phyloP scores from a whole-genome alignment of 2,113 vertebrate species.

The Plecotus auritus region DNA sequence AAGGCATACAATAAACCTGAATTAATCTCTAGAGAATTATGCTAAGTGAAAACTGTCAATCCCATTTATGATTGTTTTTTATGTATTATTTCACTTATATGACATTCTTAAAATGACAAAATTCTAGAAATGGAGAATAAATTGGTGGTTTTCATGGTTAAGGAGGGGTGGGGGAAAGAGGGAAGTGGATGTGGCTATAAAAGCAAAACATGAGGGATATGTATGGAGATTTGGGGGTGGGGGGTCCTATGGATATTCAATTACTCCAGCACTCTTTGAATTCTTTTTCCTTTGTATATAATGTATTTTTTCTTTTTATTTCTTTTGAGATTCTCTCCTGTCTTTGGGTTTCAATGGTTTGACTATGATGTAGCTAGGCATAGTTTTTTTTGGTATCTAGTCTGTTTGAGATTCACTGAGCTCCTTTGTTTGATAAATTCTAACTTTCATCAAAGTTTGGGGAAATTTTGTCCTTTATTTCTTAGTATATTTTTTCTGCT shows the following conservation, averaged over 20 bases:
- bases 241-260: background rate
- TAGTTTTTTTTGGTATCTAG: background rate
- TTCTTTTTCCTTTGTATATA: background rate
- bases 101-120: conserved; percentile 27
- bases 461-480: conserved; percentile 9
- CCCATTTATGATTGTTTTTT: background rate
- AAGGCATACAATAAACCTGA: background rate
- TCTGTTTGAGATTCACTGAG: background rate
- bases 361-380: background rate
- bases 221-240: too few species aligned
- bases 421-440: background rate
- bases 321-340: background rate
- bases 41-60: background rate
- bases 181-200: background rate
- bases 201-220: background rate
- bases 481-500: background rate
- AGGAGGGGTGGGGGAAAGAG: background rate
- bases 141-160: background rate
- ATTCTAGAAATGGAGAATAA: background rate
- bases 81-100: background rate
- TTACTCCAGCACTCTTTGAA: background rate
- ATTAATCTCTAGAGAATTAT: background rate
- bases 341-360: background rate
- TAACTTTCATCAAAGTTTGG: conserved; percentile 16
- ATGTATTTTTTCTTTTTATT: background rate